These are phyloP conservation scores for Elaphurus davidianus DNA, from an alignment of 2,113 vertebrate genomes.

Conservation along the genomic window DNA sequence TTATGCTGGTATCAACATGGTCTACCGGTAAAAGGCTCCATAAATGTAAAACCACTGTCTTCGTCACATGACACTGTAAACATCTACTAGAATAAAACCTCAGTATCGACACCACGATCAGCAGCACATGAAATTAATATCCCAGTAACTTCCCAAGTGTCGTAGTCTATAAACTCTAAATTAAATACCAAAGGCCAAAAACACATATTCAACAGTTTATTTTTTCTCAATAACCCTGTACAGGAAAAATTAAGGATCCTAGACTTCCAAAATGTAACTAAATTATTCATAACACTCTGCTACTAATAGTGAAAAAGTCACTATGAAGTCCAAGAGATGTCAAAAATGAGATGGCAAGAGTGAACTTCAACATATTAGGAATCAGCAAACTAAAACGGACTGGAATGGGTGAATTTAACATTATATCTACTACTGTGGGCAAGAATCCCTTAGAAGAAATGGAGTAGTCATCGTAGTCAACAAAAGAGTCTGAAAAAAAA, in stretches of 20 bases:
- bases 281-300: not conserved
- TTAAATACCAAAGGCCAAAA: not conserved
- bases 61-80: fast-evolving
- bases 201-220: not conserved
- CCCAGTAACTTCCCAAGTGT: not conserved
- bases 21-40: not conserved
- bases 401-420: not conserved
- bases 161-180: not conserved
- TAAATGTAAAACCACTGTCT: not conserved
- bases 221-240: not conserved
- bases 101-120: not conserved
- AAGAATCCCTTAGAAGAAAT: not conserved
- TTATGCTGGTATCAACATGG: not conserved
- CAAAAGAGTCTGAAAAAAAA: too few relatives aligned
- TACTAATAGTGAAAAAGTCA: not conserved
- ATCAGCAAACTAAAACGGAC: not conserved
- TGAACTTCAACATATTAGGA: not conserved
- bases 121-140: not conserved
- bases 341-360: not conserved
- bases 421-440: not conserved
- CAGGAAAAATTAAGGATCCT: not conserved
- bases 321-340: not conserved
- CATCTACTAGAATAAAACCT: not conserved
- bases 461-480: not conserved
- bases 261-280: not conserved